Conservation (phyloP, 1,140 invertebrate genomes). For the Vanessa tameamea region DNA sequence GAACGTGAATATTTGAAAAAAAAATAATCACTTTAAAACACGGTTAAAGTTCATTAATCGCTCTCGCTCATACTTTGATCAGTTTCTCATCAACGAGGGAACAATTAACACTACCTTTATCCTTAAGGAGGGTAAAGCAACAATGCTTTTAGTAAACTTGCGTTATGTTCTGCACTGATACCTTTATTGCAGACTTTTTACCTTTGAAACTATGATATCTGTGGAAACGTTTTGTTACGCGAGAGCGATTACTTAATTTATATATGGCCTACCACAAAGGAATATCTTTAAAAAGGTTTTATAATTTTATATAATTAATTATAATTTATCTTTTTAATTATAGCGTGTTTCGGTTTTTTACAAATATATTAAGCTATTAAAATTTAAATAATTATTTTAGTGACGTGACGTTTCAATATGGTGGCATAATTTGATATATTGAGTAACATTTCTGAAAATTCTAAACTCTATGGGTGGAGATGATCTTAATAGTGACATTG, state of each 20-base stretch:
- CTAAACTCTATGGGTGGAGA: too few relatives aligned
- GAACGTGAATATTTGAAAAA: too few relatives aligned
- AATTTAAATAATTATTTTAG: too few relatives aligned
- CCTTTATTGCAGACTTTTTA: neutral
- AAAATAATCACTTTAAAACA: neutral
- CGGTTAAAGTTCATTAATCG: neutral
- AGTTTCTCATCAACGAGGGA: neutral
- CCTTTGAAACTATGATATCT: neutral
- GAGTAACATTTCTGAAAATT: too few relatives aligned
- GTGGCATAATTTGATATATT: too few relatives aligned
- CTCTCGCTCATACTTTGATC: neutral
- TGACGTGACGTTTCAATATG: too few relatives aligned
- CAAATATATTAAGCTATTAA: too few relatives aligned
- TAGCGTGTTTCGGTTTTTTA: too few relatives aligned
- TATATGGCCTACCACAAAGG: neutral
- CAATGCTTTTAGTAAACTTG: constrained; percentile 61
- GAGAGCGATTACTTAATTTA: neutral
- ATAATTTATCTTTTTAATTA: too few relatives aligned
- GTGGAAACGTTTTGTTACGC: neutral
- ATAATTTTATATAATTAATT: too few relatives aligned
- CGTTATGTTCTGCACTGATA: constrained; percentile 12
- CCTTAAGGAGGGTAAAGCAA: constrained; percentile 39
- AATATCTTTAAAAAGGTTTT: neutral
- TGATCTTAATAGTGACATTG: too few relatives aligned
- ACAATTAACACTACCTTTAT: constrained; percentile 48